These are phyloP conservation scores for Batillaria attramentaria DNA, from an alignment of 1,140 invertebrate species.

Conservation along the genomic window DNA sequence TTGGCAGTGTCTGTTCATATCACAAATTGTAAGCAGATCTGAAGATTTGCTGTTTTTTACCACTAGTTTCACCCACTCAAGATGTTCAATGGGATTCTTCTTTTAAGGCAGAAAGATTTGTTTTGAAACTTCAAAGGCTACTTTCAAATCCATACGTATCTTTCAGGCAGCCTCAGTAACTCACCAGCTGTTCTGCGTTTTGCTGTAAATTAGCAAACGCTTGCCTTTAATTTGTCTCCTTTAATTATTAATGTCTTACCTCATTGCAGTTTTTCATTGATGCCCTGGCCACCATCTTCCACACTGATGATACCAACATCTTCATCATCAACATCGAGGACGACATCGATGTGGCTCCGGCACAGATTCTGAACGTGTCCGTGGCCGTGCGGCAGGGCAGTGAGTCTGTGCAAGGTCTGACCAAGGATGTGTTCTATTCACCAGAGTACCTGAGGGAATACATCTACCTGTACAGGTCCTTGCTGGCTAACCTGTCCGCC, in stretches of 20 bases:
- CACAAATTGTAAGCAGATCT: too few species aligned
- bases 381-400: conserved; percentile 88
- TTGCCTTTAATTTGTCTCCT: neutral
- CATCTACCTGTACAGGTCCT: conserved; percentile 92
- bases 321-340: conserved; percentile 93
- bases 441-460: conserved; percentile 92
- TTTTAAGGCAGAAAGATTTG: too few species aligned
- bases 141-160: too few species aligned
- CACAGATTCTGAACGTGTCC: conserved; percentile 93
- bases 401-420: conserved; percentile 77
- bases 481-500: conserved; percentile 88
- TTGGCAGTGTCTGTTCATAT: too few species aligned
- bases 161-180: too few species aligned
- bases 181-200: too few species aligned
- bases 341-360: conserved; percentile 82
- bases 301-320: conserved; percentile 92
- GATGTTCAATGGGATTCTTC: too few species aligned
- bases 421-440: conserved; percentile 83
- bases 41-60: too few species aligned
- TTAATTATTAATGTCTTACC: neutral
- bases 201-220: neutral
- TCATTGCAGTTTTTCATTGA: conserved; percentile 84
- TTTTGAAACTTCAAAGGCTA: too few species aligned
- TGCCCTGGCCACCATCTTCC: conserved; percentile 91
- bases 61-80: too few species aligned